Conservation (phyloP, 2,113 vertebrate genomes). For the human region DNA sequence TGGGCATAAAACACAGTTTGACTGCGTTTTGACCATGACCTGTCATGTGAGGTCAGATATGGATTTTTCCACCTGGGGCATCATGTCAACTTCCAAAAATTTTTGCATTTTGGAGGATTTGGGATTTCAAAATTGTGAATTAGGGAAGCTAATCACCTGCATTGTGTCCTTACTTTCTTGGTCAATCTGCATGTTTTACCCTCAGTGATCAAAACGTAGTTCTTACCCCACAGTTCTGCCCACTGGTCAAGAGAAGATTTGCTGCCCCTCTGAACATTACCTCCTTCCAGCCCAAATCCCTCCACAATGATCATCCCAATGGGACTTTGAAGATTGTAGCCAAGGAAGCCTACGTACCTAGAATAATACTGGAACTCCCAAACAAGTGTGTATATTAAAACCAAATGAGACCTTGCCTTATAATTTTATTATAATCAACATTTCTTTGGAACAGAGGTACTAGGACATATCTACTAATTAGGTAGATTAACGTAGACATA, state of each 20-base stretch:
- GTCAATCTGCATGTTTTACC: neutral
- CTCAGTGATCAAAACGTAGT: neutral
- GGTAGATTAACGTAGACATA: neutral
- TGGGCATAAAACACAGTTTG: neutral
- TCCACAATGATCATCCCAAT: neutral
- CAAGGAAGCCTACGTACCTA: neutral
- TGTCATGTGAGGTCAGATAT: neutral
- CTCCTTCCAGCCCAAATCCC: neutral
- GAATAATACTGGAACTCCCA: neutral
- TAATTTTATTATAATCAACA: slow-evolving; percentile 18
- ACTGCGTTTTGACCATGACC: neutral
- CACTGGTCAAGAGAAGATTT: neutral
- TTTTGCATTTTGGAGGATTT: neutral
- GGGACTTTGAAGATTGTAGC: neutral
- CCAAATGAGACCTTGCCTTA: neutral
- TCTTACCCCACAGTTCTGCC: neutral
- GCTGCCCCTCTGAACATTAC: neutral
- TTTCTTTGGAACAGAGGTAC: neutral
- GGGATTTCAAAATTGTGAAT: neutral
- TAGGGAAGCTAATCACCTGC: neutral
- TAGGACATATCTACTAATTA: neutral
- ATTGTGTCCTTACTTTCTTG: neutral
- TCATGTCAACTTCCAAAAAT: neutral
- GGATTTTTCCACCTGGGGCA: neutral
- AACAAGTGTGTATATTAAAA: neutral